Evolutionary conservation across 2,888 invertebrate species (phyloP), one percentile per base, ranked within the genome.

Genomic region (Sthenelais limicola): DNA sequence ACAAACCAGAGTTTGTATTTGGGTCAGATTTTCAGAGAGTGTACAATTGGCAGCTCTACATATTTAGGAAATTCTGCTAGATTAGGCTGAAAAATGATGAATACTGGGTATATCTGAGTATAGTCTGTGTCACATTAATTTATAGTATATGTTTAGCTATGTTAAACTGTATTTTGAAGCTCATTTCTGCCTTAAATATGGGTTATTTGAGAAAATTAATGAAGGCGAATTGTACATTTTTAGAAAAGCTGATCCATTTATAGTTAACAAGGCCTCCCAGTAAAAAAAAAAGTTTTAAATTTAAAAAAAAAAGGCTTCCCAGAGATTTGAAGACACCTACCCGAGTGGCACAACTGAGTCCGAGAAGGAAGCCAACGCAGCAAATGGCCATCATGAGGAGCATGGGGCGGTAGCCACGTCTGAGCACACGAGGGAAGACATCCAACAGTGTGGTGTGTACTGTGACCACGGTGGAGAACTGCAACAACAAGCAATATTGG

Each of bases 371-470:
- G n/a, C 84, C 86, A 33, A 81, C 68, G 7, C 83, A 24, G 48
- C 87, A 85, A 26, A 87, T 81, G 7, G 68, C 21, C 4, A 84
- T 74, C 33, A 88, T 84, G 38, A 86, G 82, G 71, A 82, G 78
- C 43, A 80, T 79, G 12, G 78, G 74, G 2, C 78, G 72, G 66
- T 83, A 83, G 69, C 83, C 81, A 24, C 81, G 81, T 26, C 85
- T 76, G 3, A 88, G 82, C 33, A 74, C n/a, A 1, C 83, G 80
- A 0, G 90, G 89, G 73, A 89, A 89, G 56, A 89, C 87, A 77
- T 90, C 90, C 56, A 90, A 84, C 21, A 90, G 80, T 12, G 89
- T 88, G 0, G 90, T 89, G 43, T 89, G 89, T n/a, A 90, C 88
- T 0, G 90, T 89, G 76, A 90, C 89, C 70, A 89, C 86, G 21